phyloP scores from a whole-genome alignment of 2,113 vertebrate genomes.

The Dunckerocampus dactyliophorus region DNA sequence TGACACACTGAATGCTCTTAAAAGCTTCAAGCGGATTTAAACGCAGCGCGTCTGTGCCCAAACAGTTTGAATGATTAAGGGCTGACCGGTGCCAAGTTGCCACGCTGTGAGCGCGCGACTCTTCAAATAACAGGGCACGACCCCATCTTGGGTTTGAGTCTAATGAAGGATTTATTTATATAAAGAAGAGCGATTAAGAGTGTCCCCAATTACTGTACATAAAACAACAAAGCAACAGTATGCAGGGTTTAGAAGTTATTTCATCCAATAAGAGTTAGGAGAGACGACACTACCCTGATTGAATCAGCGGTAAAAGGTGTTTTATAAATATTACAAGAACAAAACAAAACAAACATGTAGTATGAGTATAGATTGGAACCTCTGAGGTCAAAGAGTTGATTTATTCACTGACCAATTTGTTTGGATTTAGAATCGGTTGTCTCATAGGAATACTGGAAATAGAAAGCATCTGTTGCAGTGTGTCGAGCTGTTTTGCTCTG shows the following conservation, averaged over 20 bases:
- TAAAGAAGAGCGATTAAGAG: conserved; percentile 22
- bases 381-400: no score
- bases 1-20: background rate
- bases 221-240: background rate
- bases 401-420: no score
- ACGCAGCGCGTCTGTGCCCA: conserved; percentile 2
- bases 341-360: no score
- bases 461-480: no score
- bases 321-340: no score
- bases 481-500: no score
- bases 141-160: conserved; percentile 21
- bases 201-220: background rate
- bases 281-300: no score
- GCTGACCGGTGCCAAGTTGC: background rate
- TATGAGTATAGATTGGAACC: no score
- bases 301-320: no score
- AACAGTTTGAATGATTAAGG: conserved; percentile 50
- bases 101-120: background rate
- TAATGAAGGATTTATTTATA: conserved; percentile 43
- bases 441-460: no score
- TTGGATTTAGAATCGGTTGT: no score
- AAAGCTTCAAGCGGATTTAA: conserved; percentile 35
- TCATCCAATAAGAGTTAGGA: no score
- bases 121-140: conserved; percentile 24
- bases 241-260: background rate